Evolutionary conservation across 1,140 invertebrate species (phyloP).

Genomic region (Amphibalanus amphitrite): DNA sequence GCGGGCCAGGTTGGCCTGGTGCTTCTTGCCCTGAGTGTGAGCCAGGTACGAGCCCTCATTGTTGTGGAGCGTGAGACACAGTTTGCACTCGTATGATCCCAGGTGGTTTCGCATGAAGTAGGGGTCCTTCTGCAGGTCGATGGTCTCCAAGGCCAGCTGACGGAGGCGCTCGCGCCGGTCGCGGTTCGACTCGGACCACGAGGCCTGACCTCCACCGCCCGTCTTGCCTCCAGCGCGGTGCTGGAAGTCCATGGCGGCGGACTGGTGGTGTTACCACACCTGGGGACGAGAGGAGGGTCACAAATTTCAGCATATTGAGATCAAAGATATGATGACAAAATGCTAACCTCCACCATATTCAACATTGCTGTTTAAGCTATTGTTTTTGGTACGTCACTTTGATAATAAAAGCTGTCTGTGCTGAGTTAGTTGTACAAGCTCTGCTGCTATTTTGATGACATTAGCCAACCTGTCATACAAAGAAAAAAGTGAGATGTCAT

Average conservation of each 20-base stretch:
- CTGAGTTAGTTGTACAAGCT: too few species aligned
- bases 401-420: too few species aligned
- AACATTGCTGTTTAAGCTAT: too few species aligned
- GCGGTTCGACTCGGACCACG: constrained; percentile 93
- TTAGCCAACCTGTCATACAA: too few species aligned
- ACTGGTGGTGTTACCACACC: neutral
- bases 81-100: constrained; percentile 97
- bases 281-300: too few species aligned
- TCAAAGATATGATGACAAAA: too few species aligned
- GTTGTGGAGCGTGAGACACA: constrained; percentile 96
- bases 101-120: constrained; percentile 99
- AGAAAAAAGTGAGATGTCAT: too few species aligned
- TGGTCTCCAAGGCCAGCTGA: constrained; percentile 93
- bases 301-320: too few species aligned
- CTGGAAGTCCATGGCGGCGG: constrained; percentile 74
- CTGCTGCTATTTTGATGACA: too few species aligned
- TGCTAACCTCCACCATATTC: too few species aligned
- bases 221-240: constrained; percentile 96
- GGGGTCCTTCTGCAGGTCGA: constrained; percentile 95
- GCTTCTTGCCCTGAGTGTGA: constrained; percentile 99
- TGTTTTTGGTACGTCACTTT: too few species aligned
- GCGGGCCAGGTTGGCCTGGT: constrained; percentile 95
- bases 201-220: constrained; percentile 93
- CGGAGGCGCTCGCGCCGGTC: constrained; percentile 88
- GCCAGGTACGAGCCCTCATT: constrained; percentile 99